Evolutionary conservation across 2,888 invertebrate genomes (phyloP), one percentile per base, ranked within the genome.

Genomic region (Yponomeuta sedellus): DNA sequence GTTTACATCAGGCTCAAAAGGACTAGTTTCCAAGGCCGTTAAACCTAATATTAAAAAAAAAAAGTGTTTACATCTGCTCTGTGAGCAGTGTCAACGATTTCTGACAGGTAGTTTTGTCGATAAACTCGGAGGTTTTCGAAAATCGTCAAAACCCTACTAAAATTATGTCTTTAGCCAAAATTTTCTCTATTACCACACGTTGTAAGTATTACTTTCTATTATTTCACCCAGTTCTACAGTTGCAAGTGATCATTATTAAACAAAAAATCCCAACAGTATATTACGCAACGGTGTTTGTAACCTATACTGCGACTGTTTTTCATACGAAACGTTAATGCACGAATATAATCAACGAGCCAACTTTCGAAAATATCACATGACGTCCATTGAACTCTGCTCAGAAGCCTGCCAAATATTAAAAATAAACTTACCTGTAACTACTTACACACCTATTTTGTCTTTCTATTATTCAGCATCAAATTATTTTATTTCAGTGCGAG

Each of bases 181-280:
- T 93, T 82, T 92, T 92, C 85, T 92, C 92, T 44, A 71, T 92
- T 64, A 81, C 89, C 52, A 81, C 86, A 71, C 76, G 87, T 84
- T 91, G 91, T 91, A 86, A 77, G 67, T 66, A 67, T 64, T 65
- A 61, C 8, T 10, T 34, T 28, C 34, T 44, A 19, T 16, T 22
- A 16, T 34, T 16, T 11, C 28, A 11, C 40, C 34, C 56, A 62
- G 44, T 57, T 67, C 64, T 6, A 12, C 1, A 56, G n/a, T 58
- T 12, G 22, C n/a, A 61, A 25, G 22, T 28, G 11, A 11, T 20
- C 1, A 20, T 11, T 63, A 52, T 63, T 52, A 12, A 44, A 19
- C 22, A 2, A 22, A 22, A 20, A 63, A 25, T 11, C 1, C 40
- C n/a, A 40, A 66, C 40, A n/a, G 25, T 16, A n/a, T 67, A 58